Base-by-base conservation (phyloP, 2,888 invertebrate species). In the Dryococelus australis region DNA sequence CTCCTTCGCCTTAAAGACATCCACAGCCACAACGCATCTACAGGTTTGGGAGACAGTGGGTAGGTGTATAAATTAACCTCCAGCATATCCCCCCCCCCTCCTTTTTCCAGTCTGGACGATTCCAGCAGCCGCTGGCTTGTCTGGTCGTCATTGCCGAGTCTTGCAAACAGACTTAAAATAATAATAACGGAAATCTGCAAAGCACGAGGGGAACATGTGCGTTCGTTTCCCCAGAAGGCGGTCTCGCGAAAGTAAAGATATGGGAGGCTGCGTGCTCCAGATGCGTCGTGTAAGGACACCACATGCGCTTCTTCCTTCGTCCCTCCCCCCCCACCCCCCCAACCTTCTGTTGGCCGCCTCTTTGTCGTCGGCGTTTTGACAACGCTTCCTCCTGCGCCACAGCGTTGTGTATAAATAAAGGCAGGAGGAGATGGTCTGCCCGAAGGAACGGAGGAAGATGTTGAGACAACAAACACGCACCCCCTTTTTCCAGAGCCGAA, bases 331-430 rank as follows among this genome's bases (percentile, higher is more conserved):
- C 6, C n/a, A 16, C 65, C 65, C 24, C 6, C 20, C 65, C 65
- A 20, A n/a, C 24, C 8, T 0, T 65, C 24, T 51, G 47, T 47
- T 16, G 47, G 35, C 16, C 47, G 2, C 0, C 47, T 65, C 65
- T 65, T n/a, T 65, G 65, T n/a, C 20, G 65, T 65, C 65, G 65
- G 65, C 65, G 65, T 65, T 65, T 65, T 65, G 65, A 65, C 65
- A 5, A 8, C 47, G 47, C 47, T 16, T 47, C 47, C 47, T 65
- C n/a, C 65, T 16, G 8, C 47, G 47, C 16, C 16, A 20, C 65
- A 10, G n/a, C 2, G 65, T 20, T n/a, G 65, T n/a, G 65, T 65
- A n/a, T 65, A 65, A 65, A 65, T 65, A 65, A 65, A 65, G 65
- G n/a, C 65, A 20, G n/a, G n/a, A 20, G n/a, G n/a, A 65, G 65